A percentile compares a stretch with the other conserved stretches of the same genome.
phyloP scores from a whole-genome alignment of 2,113 vertebrate genomes.

The Sceloporus tristichus region DNA sequence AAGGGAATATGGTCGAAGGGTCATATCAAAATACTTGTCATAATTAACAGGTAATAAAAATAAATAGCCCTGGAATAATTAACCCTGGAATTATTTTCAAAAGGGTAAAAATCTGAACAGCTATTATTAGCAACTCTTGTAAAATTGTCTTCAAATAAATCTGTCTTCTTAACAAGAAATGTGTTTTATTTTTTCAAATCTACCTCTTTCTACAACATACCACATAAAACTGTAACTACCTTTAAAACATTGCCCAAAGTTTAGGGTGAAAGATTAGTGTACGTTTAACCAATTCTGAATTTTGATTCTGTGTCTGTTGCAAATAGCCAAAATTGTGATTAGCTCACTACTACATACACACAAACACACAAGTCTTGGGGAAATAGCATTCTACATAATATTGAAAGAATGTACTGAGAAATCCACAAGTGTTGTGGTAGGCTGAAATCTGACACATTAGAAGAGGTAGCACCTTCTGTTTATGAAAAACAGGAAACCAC shows the following conservation, averaged over 20 bases:
- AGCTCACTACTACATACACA: slow-evolving; percentile 13
- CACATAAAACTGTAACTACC: background rate
- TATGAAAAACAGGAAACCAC: slow-evolving; percentile 85
- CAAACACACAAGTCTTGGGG: slow-evolving; percentile 9
- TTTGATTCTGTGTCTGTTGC: no score
- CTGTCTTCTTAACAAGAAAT: background rate
- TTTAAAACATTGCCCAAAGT: background rate
- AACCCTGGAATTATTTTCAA: background rate
- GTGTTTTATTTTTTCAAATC: background rate
- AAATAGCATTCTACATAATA: background rate
- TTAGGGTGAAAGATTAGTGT: background rate
- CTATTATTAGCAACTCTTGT: background rate
- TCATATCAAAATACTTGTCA: background rate
- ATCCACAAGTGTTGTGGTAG: slow-evolving; percentile 59
- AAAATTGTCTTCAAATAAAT: background rate
- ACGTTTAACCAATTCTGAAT: no score
- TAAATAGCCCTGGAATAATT: background rate
- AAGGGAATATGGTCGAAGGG: background rate
- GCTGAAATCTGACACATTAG: slow-evolving; percentile 60
- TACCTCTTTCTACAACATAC: background rate
- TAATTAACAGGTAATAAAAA: background rate
- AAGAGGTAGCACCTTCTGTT: slow-evolving; percentile 69
- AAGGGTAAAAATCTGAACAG: background rate
- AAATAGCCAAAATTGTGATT: background rate
- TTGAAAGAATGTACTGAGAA: slow-evolving; percentile 44